These are phyloP conservation scores for Drosophila persimilis DNA, from an alignment of 1,140 invertebrate genomes.

Conservation along the genomic window DNA sequence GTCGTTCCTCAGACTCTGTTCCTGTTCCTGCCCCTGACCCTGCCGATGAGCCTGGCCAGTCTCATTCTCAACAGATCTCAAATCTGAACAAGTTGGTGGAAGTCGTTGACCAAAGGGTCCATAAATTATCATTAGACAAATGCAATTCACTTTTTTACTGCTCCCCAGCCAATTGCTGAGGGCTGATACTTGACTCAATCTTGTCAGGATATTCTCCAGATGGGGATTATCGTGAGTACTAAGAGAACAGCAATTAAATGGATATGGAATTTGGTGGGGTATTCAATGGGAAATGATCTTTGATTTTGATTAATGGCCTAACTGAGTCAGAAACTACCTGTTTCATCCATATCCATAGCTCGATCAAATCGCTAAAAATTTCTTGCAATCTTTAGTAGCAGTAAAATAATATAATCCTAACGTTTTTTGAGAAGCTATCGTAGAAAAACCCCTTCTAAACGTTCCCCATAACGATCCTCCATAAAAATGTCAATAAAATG, in stretches of 20 bases:
- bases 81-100: slow-evolving; percentile 20
- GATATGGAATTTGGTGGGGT: neutral
- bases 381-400: too few species aligned
- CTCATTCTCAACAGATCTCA: neutral
- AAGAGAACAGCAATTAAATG: too few species aligned
- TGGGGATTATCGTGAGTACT: too few species aligned
- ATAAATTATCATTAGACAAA: slow-evolving; percentile 47
- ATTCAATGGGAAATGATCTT: too few species aligned
- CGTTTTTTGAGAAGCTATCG: too few species aligned
- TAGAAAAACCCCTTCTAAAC: slow-evolving; percentile 29
- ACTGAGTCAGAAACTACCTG: too few species aligned
- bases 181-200: slow-evolving; percentile 5
- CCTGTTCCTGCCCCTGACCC: neutral
- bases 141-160: slow-evolving; percentile 32
- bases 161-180: neutral
- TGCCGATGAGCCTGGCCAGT: too few species aligned
- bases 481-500: slow-evolving; percentile 47
- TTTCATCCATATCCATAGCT: too few species aligned
- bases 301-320: too few species aligned
- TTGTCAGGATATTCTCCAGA: neutral
- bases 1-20: neutral
- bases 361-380: too few species aligned
- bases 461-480: slow-evolving; percentile 30
- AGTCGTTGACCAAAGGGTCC: slow-evolving; percentile 34
- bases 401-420: too few species aligned